Conservation (phyloP, 2,888 invertebrate genomes). For the Morinoia aosen region DNA sequence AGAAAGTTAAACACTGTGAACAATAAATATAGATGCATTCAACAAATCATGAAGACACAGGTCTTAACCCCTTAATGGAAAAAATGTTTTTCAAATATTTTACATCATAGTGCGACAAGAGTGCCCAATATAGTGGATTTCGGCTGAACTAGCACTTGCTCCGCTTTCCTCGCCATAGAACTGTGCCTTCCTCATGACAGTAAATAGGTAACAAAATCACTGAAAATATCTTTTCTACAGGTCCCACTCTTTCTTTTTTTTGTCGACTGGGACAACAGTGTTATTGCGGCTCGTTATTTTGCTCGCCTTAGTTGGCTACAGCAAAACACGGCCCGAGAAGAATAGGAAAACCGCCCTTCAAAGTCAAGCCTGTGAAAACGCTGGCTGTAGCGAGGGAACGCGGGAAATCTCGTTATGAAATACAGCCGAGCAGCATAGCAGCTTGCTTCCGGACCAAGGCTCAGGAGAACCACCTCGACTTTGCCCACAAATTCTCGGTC, state of each 20-base stretch:
- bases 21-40: too few species aligned
- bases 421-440: conserved; percentile 47
- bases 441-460: conserved; percentile 45
- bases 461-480: conserved; percentile 24
- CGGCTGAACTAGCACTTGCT: neutral
- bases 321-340: conserved; percentile 52
- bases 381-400: conserved; percentile 43
- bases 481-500: conserved; percentile 16
- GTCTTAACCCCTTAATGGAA: neutral
- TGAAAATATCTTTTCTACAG: conserved; percentile 39
- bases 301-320: conserved; percentile 51
- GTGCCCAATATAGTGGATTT: neutral
- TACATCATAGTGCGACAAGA: neutral
- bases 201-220: conserved; percentile 52
- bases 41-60: too few species aligned
- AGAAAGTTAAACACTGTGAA: too few species aligned
- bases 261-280: conserved; percentile 47
- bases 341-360: conserved; percentile 51
- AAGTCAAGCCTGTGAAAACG: conserved; percentile 53
- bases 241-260: neutral
- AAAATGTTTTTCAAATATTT: neutral
- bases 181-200: conserved; percentile 36
- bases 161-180: conserved; percentile 7
- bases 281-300: conserved; percentile 52
- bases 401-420: conserved; percentile 52